These are phyloP conservation scores for Berghia stephanieae DNA, from an alignment of 1,140 invertebrate genomes.

Conservation along the genomic window DNA sequence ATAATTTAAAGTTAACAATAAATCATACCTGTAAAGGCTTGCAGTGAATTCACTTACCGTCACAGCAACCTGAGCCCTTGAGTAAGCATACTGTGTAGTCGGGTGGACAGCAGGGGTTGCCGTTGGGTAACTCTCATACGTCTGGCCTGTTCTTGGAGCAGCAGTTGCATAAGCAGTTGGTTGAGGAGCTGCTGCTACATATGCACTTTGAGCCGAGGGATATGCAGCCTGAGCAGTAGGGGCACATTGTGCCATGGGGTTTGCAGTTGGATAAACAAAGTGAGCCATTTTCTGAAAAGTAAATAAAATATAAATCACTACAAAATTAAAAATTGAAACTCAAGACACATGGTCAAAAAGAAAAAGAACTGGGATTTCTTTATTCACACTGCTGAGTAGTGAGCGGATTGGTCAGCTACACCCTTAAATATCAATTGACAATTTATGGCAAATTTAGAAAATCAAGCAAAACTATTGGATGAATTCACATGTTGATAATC, in stretches of 20 bases:
- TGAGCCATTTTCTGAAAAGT: constrained; percentile 56
- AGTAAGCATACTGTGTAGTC: constrained; percentile 62
- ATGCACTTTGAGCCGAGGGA: constrained; percentile 81
- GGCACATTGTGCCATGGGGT: constrained; percentile 56
- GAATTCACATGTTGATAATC: too few species aligned
- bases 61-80: constrained; percentile 60
- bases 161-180: constrained; percentile 61
- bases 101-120: constrained; percentile 48
- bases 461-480: too few species aligned
- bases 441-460: too few species aligned
- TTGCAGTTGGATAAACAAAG: constrained; percentile 60
- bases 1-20: not conserved
- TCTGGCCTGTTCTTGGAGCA: constrained; percentile 55
- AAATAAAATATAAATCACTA: too few species aligned
- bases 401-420: too few species aligned
- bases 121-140: constrained; percentile 62
- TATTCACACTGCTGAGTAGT: too few species aligned
- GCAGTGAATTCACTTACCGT: too few species aligned
- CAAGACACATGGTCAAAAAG: too few species aligned
- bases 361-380: too few species aligned
- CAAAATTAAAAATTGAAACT: too few species aligned
- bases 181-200: constrained; percentile 76
- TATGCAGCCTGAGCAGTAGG: constrained; percentile 71
- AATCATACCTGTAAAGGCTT: constrained; percentile 11
- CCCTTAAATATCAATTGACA: too few species aligned